phyloP scores from a whole-genome alignment of 2,113 vertebrate genomes.

The Gymnobelideus leadbeateri region DNA sequence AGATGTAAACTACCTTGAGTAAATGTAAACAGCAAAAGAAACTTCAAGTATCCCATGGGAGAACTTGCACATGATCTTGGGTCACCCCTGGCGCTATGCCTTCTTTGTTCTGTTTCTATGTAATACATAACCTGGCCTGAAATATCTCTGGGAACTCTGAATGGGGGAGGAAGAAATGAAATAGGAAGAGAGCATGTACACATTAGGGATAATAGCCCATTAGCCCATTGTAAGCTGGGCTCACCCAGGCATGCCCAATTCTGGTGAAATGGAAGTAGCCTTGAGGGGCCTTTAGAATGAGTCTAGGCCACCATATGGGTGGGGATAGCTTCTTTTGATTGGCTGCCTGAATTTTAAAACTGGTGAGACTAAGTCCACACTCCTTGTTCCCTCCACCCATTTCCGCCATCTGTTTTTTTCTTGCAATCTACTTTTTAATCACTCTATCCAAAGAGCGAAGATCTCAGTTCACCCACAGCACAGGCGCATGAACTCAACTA shows the following conservation, averaged over 20 bases:
- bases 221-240: background rate
- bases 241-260: background rate
- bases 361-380: background rate
- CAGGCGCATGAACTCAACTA: background rate
- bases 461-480: background rate
- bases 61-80: too few species aligned
- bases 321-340: background rate
- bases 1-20: too few species aligned
- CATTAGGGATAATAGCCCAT: background rate
- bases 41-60: too few species aligned
- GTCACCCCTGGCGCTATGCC: too few species aligned
- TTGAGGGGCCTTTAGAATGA: background rate
- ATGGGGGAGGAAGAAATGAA: background rate
- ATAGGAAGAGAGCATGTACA: background rate
- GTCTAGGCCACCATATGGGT: background rate
- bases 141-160: background rate
- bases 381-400: background rate
- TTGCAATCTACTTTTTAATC: background rate
- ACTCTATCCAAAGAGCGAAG: background rate
- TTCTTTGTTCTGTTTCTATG: too few species aligned
- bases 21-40: too few species aligned
- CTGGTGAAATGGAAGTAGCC: background rate
- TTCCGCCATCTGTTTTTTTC: background rate
- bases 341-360: background rate
- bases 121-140: too few species aligned